Evolutionary conservation across 2,888 invertebrate genomes (phyloP), one percentile per base, ranked within the genome.

Genomic region (Timandra comae): DNA sequence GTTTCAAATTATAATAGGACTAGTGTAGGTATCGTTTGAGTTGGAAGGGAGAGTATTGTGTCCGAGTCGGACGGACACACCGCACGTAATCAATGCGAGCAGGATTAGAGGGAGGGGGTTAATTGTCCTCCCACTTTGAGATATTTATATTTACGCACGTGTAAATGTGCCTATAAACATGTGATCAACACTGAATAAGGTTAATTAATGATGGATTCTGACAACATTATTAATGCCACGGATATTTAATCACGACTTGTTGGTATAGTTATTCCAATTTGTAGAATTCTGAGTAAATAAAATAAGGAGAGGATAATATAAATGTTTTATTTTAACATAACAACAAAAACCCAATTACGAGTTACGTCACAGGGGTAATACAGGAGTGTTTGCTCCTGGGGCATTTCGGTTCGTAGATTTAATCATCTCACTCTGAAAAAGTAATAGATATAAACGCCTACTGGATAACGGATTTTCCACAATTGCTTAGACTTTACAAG

Each of bases 291-390:
- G n/a, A n/a, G n/a, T n/a, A n/a, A n/a, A n/a, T 26, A 28, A 27
- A 27, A 16, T 8, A 10, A 25, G 19, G 26, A 27, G 25, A 35
- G 35, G 30, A 33, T 35, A 41, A 35, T 38, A 38, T 20, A 26
- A 13, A 16, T 21, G 29, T 29, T 35, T 37, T 39, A 31, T 38
- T 54, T 56, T 54, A 59, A 46, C 56, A 54, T 55, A 49, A 53
- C 50, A 63, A 62, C 54, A 62, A 63, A 63, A 63, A 63, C 52
- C 52, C 60, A 63, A 63, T 63, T 63, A 63, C 60, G 50, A 46
- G 44, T 52, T 48, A 45, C 46, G 62, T 57, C 62, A 54, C 62
- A 59, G 51, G 54, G 57, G 57, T 58, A 56, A 60, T 50, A 16
- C 6, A 3, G 41, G 47, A 37, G 45, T 46, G 49, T 52, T 58